Evolutionary conservation across 37 sponge, comb jelly and placozoan species (phyloP).

Genomic region (Spongilla lacustris): DNA sequence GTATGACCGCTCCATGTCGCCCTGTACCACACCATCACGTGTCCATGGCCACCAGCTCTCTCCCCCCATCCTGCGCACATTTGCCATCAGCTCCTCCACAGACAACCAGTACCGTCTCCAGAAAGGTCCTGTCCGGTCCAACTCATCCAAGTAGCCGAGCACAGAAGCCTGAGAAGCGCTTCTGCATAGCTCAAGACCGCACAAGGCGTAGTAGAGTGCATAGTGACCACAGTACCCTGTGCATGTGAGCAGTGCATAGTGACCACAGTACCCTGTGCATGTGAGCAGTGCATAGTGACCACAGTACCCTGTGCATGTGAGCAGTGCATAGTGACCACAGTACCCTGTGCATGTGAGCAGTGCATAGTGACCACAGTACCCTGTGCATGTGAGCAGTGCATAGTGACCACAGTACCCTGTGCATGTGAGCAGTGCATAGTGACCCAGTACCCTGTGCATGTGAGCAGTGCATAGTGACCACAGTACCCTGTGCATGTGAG

Average conservation of each 20-base stretch:
- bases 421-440: no score
- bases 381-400: no score
- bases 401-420: no score
- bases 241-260: neutral
- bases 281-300: no score
- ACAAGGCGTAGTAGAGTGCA: constrained; percentile 34
- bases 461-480: no score
- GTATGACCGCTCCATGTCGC: constrained; percentile 62
- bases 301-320: no score
- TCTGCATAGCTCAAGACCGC: constrained; percentile 16
- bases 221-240: constrained; percentile 63
- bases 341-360: no score
- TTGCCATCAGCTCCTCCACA: constrained; percentile 14
- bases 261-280: no score
- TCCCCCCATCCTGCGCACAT: neutral
- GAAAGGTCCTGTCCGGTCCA: neutral
- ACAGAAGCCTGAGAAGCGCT: neutral
- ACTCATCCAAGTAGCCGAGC: constrained; percentile 11
- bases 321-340: no score
- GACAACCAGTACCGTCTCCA: constrained; percentile 62
- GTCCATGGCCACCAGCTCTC: constrained; percentile 72
- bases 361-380: no score
- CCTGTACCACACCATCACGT: constrained; percentile 12
- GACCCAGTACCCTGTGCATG: no score
- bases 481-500: no score